phyloP scores from a whole-genome alignment of 2,888 invertebrate genomes.

The Eilema sororculum region DNA sequence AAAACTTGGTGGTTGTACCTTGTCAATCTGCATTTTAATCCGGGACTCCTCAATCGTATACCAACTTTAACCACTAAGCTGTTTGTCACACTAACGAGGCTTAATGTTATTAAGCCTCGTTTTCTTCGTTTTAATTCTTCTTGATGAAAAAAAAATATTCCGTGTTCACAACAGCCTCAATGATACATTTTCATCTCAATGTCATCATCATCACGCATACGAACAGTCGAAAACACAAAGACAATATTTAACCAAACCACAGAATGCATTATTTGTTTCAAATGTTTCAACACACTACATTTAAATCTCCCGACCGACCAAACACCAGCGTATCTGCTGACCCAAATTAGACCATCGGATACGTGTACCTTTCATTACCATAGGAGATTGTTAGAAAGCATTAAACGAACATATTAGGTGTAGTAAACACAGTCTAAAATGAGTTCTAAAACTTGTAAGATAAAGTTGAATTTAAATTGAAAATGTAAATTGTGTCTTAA shows the following conservation, averaged over 20 bases:
- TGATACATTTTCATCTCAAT: background rate
- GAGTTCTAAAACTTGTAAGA: background rate
- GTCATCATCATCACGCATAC: background rate
- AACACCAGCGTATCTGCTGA: constrained; percentile 41
- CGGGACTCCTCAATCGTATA: no score
- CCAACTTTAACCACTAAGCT: no score
- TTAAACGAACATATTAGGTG: constrained; percentile 58
- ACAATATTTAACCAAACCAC: constrained; percentile 7
- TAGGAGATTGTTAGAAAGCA: constrained; percentile 62
- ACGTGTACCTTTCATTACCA: constrained; percentile 61
- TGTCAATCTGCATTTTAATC: no score
- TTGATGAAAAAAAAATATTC: background rate
- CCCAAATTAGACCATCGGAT: constrained; percentile 61
- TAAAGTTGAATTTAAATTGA: constrained; percentile 43
- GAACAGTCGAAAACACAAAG: background rate
- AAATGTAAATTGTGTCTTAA: constrained; percentile 52
- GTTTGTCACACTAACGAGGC: background rate
- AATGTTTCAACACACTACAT: constrained; percentile 24
- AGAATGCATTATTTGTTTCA: constrained; percentile 11
- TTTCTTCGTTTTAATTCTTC: no score
- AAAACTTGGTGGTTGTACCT: no score
- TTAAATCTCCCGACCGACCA: constrained; percentile 32
- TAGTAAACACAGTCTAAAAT: constrained; percentile 39
- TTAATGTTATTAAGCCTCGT: no score
- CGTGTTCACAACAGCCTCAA: background rate